Conservation (phyloP, 35 echinoderm and acorn worm species). For the Stichopus chloronotus region DNA sequence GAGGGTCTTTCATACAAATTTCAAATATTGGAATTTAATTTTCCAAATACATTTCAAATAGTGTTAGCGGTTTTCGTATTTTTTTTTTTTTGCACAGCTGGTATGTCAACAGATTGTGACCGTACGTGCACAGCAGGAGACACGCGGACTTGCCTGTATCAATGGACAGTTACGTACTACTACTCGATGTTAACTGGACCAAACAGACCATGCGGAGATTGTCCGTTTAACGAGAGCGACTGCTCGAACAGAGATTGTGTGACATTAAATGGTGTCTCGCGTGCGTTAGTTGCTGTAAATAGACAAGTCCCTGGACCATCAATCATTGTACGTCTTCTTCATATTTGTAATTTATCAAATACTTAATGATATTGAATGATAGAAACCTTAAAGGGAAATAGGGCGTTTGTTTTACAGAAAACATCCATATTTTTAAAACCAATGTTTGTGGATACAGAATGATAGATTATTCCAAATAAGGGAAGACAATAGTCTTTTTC, state of each 20-base stretch:
- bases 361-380: not conserved
- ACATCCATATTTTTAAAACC: too few relatives aligned
- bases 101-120: not conserved
- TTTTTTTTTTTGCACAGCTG: too few relatives aligned
- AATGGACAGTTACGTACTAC: not conserved
- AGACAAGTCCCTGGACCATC: not conserved
- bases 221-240: slow-evolving; percentile 57
- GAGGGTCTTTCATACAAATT: too few relatives aligned
- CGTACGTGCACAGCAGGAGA: not conserved
- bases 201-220: slow-evolving; percentile 8
- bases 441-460: too few relatives aligned
- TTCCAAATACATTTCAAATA: too few relatives aligned
- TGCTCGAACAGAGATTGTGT: slow-evolving; percentile 34
- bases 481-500: too few relatives aligned
- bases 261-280: slow-evolving; percentile 43
- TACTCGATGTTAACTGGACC: not conserved
- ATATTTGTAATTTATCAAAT: not conserved
- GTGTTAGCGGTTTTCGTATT: too few relatives aligned
- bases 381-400: too few relatives aligned
- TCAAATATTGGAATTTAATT: too few relatives aligned
- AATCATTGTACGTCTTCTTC: not conserved
- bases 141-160: not conserved
- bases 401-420: too few relatives aligned
- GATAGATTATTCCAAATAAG: too few relatives aligned
- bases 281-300: slow-evolving; percentile 21